Base-by-base conservation (phyloP, 2,113 vertebrate genomes). In the Struthidea cinerea region DNA sequence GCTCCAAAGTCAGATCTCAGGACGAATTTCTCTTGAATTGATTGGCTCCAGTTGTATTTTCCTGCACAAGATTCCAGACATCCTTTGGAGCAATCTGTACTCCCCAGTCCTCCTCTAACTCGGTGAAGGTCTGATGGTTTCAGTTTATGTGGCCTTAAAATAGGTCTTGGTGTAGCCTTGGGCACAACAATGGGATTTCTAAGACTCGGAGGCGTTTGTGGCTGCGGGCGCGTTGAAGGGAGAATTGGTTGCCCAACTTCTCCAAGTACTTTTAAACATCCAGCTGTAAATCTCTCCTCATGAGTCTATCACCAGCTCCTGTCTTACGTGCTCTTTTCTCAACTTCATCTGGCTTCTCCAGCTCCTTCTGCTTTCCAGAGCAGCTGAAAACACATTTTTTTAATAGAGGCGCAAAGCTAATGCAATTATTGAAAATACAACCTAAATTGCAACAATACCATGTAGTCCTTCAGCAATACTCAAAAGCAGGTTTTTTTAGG, bases 1-100 rank as follows among this genome's bases (percentile, higher is more conserved):
- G 23, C 47, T 49, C 59, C 69, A 19, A 53, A 68, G n/a, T 47
- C 59, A 3, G 10, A 41, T 80, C 73, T 64, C 76, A 55, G 39
- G 23, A 23, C 24, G 57, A 12, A 59, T 69, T 47, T 24, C n/a
- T 3, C 46, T 63, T 27, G 16, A 24, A 26, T 20, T 33, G 21
- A 16, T 57, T 32, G 49, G 33, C 42, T 61, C 63, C 47, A 41
- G 28, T 42, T 32, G 6, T 30, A 7, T 27, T 44, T 71, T 69
- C 85, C 75, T 76, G 53, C 57, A 37, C 56, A 16, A 60, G 18
- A 20, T 35, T 63, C 70, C 76, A 65, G 30, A 32, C 27, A 23
- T 60, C 37, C 65, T 35, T 39, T 0, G 0, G 30, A 44, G 47
- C 0, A 1, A 19, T 57, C 57, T 30, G 32, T 17, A 4, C 64